Evolutionary conservation across 23 tunicate species (phyloP).

Genomic region (Pegea sp.): DNA sequence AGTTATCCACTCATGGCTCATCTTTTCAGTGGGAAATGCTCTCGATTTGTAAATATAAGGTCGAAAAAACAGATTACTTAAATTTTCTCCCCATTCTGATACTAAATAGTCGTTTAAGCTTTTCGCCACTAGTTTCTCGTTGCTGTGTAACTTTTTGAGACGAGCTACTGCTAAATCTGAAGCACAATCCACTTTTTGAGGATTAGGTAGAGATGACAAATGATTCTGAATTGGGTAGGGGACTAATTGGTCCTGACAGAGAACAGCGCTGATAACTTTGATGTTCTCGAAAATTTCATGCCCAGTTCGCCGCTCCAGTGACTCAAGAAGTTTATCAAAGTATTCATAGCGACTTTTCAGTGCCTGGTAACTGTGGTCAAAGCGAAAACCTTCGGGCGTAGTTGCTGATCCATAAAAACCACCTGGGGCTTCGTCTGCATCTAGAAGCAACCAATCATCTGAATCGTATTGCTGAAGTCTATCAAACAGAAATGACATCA

Average conservation of each 20-base stretch:
- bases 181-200: constrained; percentile 35
- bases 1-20: constrained; percentile 28
- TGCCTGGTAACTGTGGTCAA: constrained; percentile 80
- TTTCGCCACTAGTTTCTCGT: not conserved
- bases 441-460: constrained; percentile 71
- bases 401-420: constrained; percentile 73
- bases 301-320: no score
- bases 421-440: constrained; percentile 97
- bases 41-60: constrained; percentile 83
- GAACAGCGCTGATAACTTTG: constrained; percentile 9
- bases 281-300: constrained; percentile 2
- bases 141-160: constrained; percentile 1
- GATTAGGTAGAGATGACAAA: constrained; percentile 34
- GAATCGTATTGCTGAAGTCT: constrained; percentile 61
- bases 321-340: constrained; percentile 20
- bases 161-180: constrained; percentile 46
- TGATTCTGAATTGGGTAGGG: constrained; percentile 54
- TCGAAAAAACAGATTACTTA: constrained; percentile 75
- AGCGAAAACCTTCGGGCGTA: constrained; percentile 94
- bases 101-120: constrained; percentile 61
- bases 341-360: constrained; percentile 55
- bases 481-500: not conserved
- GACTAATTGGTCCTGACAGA: constrained; percentile 15
- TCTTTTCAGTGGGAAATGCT: constrained; percentile 84
- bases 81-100: constrained; percentile 83